Evolutionary conservation across 2,113 vertebrate genomes (phyloP).

Genomic region (Poeciliopsis prolifica): DNA sequence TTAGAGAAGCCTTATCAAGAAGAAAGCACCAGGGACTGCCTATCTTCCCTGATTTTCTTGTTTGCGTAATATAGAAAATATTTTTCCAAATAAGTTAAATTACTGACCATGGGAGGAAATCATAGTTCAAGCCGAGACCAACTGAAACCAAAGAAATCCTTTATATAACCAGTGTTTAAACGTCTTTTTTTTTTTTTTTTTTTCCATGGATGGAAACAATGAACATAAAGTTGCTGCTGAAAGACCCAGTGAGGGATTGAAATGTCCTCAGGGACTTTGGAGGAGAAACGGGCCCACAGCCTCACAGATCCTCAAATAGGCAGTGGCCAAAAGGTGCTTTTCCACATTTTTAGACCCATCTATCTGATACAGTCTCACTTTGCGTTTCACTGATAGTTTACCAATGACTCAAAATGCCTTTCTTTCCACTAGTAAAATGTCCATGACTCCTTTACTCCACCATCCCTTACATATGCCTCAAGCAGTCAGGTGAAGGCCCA

Average conservation of each 20-base stretch:
- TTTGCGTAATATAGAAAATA: constrained; percentile 54
- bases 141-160: constrained; percentile 42
- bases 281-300: too few relatives aligned
- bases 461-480: neutral
- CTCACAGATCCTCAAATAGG: too few relatives aligned
- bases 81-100: constrained; percentile 57
- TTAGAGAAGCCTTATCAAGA: constrained; percentile 55
- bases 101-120: constrained; percentile 23
- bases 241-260: too few relatives aligned
- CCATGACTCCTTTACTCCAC: neutral
- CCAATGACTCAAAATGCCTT: neutral
- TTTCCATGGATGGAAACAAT: too few relatives aligned
- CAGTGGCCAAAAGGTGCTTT: too few relatives aligned
- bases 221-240: too few relatives aligned
- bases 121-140: constrained; percentile 16
- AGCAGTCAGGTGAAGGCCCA: neutral
- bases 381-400: neutral
- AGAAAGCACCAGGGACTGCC: constrained; percentile 32
- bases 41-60: constrained; percentile 51
- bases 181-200: too few relatives aligned
- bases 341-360: too few relatives aligned
- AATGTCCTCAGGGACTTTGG: too few relatives aligned
- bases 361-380: neutral
- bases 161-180: constrained; percentile 1
- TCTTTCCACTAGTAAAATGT: neutral